phyloP scores from a whole-genome alignment of 2,797 vertebrate species.

The Enteromius radiatus region DNA sequence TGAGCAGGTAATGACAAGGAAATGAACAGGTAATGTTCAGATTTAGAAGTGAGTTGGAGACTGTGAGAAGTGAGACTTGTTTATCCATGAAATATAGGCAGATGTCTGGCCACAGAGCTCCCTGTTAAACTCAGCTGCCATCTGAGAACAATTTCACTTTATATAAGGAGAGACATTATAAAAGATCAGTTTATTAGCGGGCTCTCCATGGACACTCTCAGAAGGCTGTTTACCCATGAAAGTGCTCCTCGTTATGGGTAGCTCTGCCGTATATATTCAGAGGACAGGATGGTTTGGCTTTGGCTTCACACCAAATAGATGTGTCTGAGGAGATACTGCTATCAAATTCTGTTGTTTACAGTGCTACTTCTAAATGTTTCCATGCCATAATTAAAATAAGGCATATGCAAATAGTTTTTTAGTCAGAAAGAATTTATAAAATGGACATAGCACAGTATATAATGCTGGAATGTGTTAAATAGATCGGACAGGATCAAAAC shows the following conservation, averaged over 20 bases:
- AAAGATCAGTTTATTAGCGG: conserved; percentile 31
- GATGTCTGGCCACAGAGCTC: neutral
- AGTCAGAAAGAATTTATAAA: neutral
- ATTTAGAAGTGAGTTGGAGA: conserved; percentile 8
- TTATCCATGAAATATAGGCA: conserved; percentile 2
- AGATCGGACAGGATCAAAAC: neutral
- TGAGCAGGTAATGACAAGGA: conserved; percentile 31
- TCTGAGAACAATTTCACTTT: conserved; percentile 27
- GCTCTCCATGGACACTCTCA: conserved; percentile 25
- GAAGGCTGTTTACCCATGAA: conserved; percentile 32
- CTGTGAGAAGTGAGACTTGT: conserved; percentile 15
- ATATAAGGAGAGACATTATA: conserved; percentile 28
- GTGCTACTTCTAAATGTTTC: neutral
- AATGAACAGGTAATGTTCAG: conserved; percentile 43
- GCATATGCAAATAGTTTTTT: neutral
- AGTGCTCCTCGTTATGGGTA: conserved; percentile 24
- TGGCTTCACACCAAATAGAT: neutral
- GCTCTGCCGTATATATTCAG: conserved; percentile 45
- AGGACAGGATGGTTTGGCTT: conserved; percentile 32
- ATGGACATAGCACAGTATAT: neutral
- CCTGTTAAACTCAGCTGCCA: conserved; percentile 27
- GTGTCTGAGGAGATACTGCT: neutral
- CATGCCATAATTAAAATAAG: neutral
- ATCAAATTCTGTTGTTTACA: neutral
- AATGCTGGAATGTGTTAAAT: neutral